Conservation (phyloP, 2,113 vertebrate species). For the Chaenogobius annularis region DNA sequence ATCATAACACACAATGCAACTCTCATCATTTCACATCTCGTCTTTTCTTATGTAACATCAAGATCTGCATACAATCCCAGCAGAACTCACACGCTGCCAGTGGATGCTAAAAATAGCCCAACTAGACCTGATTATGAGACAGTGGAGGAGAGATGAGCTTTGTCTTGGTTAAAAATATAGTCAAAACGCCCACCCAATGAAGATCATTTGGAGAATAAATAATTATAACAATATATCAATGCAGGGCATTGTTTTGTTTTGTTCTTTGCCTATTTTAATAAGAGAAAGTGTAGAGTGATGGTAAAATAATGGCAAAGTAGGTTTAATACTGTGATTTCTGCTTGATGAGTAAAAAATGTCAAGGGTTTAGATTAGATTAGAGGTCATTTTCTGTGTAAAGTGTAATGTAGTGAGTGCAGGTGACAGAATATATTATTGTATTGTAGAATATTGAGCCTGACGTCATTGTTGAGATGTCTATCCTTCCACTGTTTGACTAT, state of each 20-base stretch:
- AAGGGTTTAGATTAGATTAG: neutral
- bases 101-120: constrained; percentile 73
- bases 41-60: constrained; percentile 68
- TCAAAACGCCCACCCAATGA: constrained; percentile 33
- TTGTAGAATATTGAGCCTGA: too few species aligned
- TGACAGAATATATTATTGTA: too few species aligned
- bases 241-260: too few species aligned
- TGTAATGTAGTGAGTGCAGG: too few species aligned
- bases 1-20: constrained; percentile 29
- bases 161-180: constrained; percentile 46
- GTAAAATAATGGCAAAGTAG: neutral
- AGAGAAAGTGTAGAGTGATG: neutral
- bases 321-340: neutral
- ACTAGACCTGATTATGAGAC: constrained; percentile 71
- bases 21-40: constrained; percentile 46
- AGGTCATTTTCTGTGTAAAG: neutral
- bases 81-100: constrained; percentile 59
- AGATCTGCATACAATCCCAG: constrained; percentile 64
- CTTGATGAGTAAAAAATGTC: neutral
- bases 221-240: neutral
- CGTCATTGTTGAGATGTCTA: too few species aligned
- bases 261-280: neutral
- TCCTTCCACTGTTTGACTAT: too few species aligned
- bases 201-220: constrained; percentile 26
- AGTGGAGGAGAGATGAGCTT: constrained; percentile 49